Base-by-base conservation (phyloP, 2,113 vertebrate genomes). In the Sinocyclocheilus rhinocerous region DNA sequence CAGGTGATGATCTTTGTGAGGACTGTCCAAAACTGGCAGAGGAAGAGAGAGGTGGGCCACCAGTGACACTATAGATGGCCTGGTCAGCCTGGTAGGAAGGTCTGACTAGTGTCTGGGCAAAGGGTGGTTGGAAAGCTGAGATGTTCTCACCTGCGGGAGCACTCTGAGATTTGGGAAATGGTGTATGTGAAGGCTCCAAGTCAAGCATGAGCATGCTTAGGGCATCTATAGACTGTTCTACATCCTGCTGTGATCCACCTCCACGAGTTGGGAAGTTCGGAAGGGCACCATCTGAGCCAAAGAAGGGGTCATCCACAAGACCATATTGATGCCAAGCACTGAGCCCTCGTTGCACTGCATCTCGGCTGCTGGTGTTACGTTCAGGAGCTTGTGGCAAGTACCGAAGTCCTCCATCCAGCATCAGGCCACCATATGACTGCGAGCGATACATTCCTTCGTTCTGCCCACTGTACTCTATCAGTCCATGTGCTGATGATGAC, bases 161-260 rank as follows among this genome's bases (percentile, higher is more conserved):
- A 0, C 97, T 98, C 91, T 97, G 95, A 0, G 97, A 98, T 90
- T 97, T 99, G 91, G 96, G 96, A 90, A 98, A 93, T 18, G 94
- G 94, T 22, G 95, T 93, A 22, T 93, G 92, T 0, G 95, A 87
- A 0, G 96, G 94, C 7, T 97, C 96, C 0, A 99, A 93, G 88
- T 98, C 98, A 20, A 98, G 94, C 97, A 99, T 99, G 6, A 99
- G 96, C 95, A 97, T 97, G 39, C 98, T 97, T 6, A 99, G 96
- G 0, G 97, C 94, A 90, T 99, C 98, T 0, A 99, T 99, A 79
- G 97, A 99, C 88, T 97, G 97, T 90, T 99, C 97, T 0, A 99
- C 98, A 93, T 99, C 98, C 85, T 92, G 94, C 81, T 95, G 97
- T 0, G 97, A 98, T 55, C 96, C 96, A 0, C 48, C 50, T 26